phyloP scores from a whole-genome alignment of 1,140 invertebrate species.

The Lepidurus arcticus region DNA sequence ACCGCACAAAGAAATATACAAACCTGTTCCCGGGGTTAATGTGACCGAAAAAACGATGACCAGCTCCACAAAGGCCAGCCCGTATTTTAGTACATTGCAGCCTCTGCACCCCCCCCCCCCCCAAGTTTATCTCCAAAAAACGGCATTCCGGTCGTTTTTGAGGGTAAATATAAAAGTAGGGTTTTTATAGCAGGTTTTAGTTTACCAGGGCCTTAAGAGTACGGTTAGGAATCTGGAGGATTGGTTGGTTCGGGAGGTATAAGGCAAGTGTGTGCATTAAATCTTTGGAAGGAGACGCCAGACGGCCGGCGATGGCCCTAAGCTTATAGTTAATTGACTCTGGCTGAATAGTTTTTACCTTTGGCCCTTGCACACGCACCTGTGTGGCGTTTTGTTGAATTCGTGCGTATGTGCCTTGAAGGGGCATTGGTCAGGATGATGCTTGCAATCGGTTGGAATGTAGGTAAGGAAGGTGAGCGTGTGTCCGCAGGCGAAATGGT shows the following conservation, averaged over 20 bases:
- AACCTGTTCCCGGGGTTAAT: no score
- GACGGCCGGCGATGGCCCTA: not conserved
- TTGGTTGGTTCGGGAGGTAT: not conserved
- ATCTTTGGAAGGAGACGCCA: not conserved
- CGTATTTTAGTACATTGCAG: not conserved
- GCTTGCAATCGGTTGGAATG: not conserved
- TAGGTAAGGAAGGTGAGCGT: not conserved
- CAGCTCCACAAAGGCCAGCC: no score
- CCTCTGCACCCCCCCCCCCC: not conserved
- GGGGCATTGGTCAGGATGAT: not conserved
- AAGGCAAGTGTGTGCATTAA: not conserved
- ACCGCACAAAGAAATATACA: no score
- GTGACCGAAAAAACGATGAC: no score
- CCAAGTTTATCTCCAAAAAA: not conserved
- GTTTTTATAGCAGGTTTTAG: not conserved
- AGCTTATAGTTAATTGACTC: conserved; percentile 1
- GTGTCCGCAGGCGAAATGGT: not conserved
- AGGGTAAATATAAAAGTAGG: not conserved
- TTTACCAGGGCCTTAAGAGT: not conserved
- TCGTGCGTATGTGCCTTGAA: not conserved
- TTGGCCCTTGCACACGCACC: not conserved
- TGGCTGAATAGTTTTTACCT: not conserved
- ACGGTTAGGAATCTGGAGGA: not conserved
- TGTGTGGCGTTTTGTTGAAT: not conserved
- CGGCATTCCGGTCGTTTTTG: not conserved